phyloP scores from a whole-genome alignment of 2,888 invertebrate species.

The Tuta absoluta region DNA sequence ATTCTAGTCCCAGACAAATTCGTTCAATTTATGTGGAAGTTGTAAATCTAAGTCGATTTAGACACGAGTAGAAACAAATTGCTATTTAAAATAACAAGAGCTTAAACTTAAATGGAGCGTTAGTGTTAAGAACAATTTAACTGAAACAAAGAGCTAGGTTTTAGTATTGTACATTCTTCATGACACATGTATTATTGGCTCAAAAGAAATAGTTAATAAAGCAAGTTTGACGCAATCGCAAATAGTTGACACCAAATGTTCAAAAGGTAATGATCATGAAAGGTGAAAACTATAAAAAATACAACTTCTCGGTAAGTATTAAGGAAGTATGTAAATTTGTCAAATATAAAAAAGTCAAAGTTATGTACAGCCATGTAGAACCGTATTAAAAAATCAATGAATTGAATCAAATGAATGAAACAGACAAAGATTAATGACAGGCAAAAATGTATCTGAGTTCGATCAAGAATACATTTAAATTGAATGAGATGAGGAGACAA shows the following conservation, averaged over 20 bases:
- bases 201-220: no score
- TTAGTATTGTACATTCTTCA: background rate
- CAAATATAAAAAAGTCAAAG: no score
- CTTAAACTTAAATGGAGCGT: background rate
- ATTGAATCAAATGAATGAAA: constrained; percentile 1
- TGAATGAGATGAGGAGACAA: background rate
- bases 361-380: no score
- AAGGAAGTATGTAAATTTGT: no score
- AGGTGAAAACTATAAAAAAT: no score
- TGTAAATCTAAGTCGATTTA: constrained; percentile 16
- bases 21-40: constrained; percentile 9
- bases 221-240: no score
- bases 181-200: no score
- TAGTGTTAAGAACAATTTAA: background rate
- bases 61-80: background rate
- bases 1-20: background rate
- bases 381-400: constrained; percentile 38
- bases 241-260: no score
- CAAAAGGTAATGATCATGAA: no score
- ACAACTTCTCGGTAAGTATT: no score
- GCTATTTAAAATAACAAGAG: background rate
- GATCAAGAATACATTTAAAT: background rate
- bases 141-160: background rate
- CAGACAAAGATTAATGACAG: constrained; percentile 13
- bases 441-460: background rate